A percentile compares a stretch with the other conserved stretches of the same genome.
phyloP scores from a whole-genome alignment of 1,140 invertebrate genomes.

The Drosophila arawakana region DNA sequence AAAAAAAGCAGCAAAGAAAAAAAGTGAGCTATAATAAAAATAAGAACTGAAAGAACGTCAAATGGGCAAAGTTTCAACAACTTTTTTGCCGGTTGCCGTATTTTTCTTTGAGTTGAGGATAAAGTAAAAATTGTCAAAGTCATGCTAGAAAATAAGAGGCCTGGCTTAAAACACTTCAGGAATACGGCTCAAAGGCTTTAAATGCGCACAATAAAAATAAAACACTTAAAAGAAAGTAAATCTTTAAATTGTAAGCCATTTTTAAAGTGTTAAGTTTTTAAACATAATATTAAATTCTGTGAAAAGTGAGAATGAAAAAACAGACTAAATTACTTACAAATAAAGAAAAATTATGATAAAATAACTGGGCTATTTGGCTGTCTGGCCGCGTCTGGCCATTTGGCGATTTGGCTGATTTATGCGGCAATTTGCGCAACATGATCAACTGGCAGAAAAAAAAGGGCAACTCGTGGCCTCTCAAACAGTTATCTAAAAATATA shows the following conservation, averaged over 20 bases:
- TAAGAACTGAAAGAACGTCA: slow-evolving; percentile 50
- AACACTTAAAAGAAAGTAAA: too few species aligned
- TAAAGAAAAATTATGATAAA: slow-evolving; percentile 52
- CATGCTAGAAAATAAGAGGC: slow-evolving; percentile 65
- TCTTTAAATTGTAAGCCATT: too few species aligned
- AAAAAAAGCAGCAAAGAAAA: slow-evolving; percentile 3
- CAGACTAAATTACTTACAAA: slow-evolving; percentile 32
- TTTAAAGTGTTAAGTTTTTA: slow-evolving; percentile 6
- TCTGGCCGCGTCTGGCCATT: slow-evolving; percentile 52
- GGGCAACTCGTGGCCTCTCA: slow-evolving; percentile 10
- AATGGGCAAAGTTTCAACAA: slow-evolving; percentile 60
- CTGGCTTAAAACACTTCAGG: slow-evolving; percentile 49
- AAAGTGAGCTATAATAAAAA: slow-evolving; percentile 55
- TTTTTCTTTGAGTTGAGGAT: slow-evolving; percentile 29
- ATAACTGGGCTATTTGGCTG: slow-evolving; percentile 43
- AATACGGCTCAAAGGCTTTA: slow-evolving; percentile 46
- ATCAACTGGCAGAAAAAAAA: slow-evolving; percentile 40
- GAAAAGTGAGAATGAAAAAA: slow-evolving; percentile 39
- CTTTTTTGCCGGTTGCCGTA: slow-evolving; percentile 37
- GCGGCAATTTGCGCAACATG: slow-evolving; percentile 71
- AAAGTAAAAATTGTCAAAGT: slow-evolving; percentile 55
- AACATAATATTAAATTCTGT: background rate
- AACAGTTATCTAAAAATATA: slow-evolving; percentile 28
- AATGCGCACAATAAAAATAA: slow-evolving; percentile 37
- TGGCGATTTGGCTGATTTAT: slow-evolving; percentile 69